These are phyloP conservation scores for Netelia melanura DNA, from an alignment of 2,888 invertebrate species.

Conservation along the genomic window DNA sequence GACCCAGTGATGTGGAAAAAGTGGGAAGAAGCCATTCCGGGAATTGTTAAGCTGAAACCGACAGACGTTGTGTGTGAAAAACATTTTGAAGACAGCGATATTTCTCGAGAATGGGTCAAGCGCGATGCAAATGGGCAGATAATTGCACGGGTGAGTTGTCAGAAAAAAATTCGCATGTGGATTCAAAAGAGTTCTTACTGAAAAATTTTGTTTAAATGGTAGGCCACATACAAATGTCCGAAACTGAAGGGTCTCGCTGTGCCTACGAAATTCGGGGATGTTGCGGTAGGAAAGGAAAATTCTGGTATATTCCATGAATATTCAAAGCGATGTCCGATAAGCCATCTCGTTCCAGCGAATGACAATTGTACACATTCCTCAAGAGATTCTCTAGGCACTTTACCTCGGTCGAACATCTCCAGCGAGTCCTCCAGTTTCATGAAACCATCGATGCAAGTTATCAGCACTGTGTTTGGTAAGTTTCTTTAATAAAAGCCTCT, in stretches of 20 bases:
- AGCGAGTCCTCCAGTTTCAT: neutral
- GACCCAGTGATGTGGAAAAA: slow-evolving; percentile 34
- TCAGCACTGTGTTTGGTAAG: slow-evolving; percentile 7
- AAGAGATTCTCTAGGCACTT: neutral
- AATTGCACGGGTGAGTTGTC: slow-evolving; percentile 58
- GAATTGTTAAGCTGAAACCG: slow-evolving; percentile 25
- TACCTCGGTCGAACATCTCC: no score
- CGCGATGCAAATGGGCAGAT: slow-evolving; percentile 49
- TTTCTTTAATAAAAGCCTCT: slow-evolving; percentile 7
- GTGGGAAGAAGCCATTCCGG: slow-evolving; percentile 58
- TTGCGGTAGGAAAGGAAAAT: slow-evolving; percentile 4
- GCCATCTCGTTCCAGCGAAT: slow-evolving; percentile 2
- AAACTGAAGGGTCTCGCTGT: neutral
- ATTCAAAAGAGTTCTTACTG: slow-evolving; percentile 5
- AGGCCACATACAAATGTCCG: slow-evolving; percentile 9
- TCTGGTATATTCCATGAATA: neutral
- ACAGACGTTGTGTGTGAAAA: slow-evolving; percentile 60
- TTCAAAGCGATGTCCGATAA: neutral
- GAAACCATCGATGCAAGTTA: slow-evolving; percentile 10
- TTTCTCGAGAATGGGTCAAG: slow-evolving; percentile 57
- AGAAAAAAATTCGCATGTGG: slow-evolving; percentile 4
- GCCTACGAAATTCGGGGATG: neutral
- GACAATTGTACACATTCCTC: neutral
- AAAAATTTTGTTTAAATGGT: slow-evolving; percentile 3
- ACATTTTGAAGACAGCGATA: slow-evolving; percentile 59